Evolutionary conservation across 2,797 vertebrate genomes (phyloP), one percentile per base, ranked within the genome.

Genomic region (Miichthys miiuy): DNA sequence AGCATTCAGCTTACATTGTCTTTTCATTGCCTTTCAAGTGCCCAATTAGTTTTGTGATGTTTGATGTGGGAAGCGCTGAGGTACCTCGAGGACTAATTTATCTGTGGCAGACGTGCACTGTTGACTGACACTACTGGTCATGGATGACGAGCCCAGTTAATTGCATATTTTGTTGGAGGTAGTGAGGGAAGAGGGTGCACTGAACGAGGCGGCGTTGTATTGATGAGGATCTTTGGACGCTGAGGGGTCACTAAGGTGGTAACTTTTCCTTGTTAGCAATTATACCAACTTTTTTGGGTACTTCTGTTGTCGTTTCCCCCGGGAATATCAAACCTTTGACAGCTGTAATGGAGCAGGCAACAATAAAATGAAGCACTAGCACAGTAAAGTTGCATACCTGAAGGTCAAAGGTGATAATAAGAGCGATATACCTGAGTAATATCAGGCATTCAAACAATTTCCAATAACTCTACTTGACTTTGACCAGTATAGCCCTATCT

Each of bases 11-110:
- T 79, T 66, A 6, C 54, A 69, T 68, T 48, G 67, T 81, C 66
- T 73, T 77, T 60, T 72, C 67, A 65, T 81, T 54, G 47, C 38
- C 61, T 82, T 89, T 81, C 75, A 77, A 87, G 72, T 63, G 52
- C 48, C 72, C 83, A 84, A 88, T 91, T 91, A 88, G 77, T 64
- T 69, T 23, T 8, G 57, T 64, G 77, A 62, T 47, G 70, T 75
- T 80, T 88, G 64, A 86, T 79, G 82, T 62, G 63, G 41, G 25
- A 41, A 57, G 55, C 13, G 0, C 3, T 6, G 73, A 72, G 72
- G 56, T 20, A 50, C 71, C 52, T 41, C 0, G 2, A 75, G 75
- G 85, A 74, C 79, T 83, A 50, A 89, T 91, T 90, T 84, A 84
- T 80, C 67, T 68, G 73, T 34, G 38, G 72, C 69, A 68, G 79